phyloP scores from a whole-genome alignment of 2,113 vertebrate species.

The Ahaetulla prasina region DNA sequence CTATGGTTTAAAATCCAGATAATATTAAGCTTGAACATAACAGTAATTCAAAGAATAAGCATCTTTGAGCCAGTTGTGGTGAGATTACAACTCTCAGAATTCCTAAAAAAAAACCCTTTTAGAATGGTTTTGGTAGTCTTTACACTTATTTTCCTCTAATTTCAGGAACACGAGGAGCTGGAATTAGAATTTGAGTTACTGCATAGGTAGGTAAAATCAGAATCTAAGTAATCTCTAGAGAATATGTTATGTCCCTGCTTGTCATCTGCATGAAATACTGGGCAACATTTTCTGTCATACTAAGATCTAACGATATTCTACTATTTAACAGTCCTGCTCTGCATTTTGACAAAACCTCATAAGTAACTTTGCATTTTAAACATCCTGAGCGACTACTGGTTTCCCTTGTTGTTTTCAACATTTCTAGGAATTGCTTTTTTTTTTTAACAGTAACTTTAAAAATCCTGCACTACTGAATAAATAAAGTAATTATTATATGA shows the following conservation, averaged over 20 bases:
- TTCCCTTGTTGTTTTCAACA: constrained; percentile 10
- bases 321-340: neutral
- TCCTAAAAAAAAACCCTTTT: neutral
- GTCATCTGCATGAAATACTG: neutral
- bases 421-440: neutral
- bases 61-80: neutral
- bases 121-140: neutral
- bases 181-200: constrained; percentile 62
- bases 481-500: constrained; percentile 28
- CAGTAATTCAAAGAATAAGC: neutral
- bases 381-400: neutral
- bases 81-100: neutral
- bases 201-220: constrained; percentile 61
- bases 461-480: constrained; percentile 5
- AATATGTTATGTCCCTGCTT: neutral
- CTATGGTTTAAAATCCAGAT: neutral
- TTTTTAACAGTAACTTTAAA: constrained; percentile 3
- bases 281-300: neutral
- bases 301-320: neutral
- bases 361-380: neutral
- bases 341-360: neutral
- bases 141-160: constrained; percentile 18
- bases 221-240: neutral
- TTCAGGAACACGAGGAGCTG: constrained; percentile 56
- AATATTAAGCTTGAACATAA: neutral